Evolutionary conservation across 2,113 vertebrate species (phyloP), one percentile per base, ranked within the genome.

Genomic region (Petaurus breviceps): DNA sequence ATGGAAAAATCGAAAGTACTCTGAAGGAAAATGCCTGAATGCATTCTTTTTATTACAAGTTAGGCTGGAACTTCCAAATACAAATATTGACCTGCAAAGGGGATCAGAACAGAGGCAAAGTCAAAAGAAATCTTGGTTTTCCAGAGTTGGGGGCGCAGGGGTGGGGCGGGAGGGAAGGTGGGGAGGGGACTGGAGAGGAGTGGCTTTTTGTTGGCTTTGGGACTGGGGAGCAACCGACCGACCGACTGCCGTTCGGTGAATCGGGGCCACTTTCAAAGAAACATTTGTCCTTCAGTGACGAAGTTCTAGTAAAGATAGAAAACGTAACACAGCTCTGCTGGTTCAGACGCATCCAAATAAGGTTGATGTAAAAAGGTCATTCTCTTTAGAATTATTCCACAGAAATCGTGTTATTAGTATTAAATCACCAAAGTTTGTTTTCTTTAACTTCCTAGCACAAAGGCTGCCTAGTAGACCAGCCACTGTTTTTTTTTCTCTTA

Each of bases 301-400:
- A 99, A 99, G 98, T 98, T 99, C 99, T 99, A 99, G 99, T 99
- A 99, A 99, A 99, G 99, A 99, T 99, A 99, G 99, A 99, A 99
- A 99, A 99, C 99, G 98, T 99, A 99, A 99, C 98, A 99, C 99
- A 99, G 99, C 99, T 99, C 99, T 99, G 99, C 99, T 99, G 99
- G 99, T 99, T 99, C 97, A 97, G 98, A 98, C 98, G 98, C 99
- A 98, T 99, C 99, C 99, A 98, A 98, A 98, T 98, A 98, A 99
- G 98, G 98, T 97, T 98, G 97, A 98, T 98, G 99, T 99, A 99
- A 99, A 99, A 99, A 99, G 99, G 99, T 98, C 98, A 98, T 53
- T 98, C 98, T 99, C 98, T 97, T 98, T 99, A 98, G 97, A 97
- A 97, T 98, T 98, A 99, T 99, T 99, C 99, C 99, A 99, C 99